These are phyloP conservation scores for Notechis scutatus DNA, from an alignment of 2,113 vertebrate species.

Conservation along the genomic window DNA sequence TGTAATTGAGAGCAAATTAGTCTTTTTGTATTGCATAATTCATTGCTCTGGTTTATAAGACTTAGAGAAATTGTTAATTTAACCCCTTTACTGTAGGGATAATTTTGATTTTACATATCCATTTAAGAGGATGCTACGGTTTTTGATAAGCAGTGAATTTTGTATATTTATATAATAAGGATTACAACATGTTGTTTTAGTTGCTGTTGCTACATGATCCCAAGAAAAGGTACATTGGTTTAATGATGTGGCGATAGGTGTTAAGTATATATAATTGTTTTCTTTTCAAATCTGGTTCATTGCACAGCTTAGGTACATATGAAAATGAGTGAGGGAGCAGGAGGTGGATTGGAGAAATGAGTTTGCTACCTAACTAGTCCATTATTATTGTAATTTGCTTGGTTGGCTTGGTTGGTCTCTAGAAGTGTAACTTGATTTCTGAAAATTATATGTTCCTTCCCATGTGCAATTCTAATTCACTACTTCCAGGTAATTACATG, in stretches of 20 bases:
- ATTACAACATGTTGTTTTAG: not conserved
- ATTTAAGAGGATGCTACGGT: not conserved
- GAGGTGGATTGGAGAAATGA: not conserved
- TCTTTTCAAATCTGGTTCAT: not conserved
- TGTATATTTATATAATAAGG: not conserved
- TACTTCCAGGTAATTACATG: not conserved
- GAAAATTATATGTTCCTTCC: not conserved
- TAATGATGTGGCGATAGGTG: not conserved
- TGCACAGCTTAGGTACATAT: not conserved
- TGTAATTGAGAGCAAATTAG: not conserved
- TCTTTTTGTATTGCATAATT: not conserved
- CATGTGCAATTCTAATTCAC: not conserved
- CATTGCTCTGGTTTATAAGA: not conserved
- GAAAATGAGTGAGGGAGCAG: not conserved
- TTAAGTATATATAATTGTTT: not conserved
- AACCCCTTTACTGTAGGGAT: not conserved
- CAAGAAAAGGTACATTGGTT: not conserved
- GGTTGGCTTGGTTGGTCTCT: not conserved
- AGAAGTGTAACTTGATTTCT: not conserved
- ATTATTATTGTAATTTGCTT: not conserved
- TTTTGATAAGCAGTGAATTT: not conserved
- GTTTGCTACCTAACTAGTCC: not conserved
- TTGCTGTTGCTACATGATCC: not conserved
- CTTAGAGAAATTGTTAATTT: not conserved
- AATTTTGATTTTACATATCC: not conserved